These are phyloP conservation scores for Carassius gibelio DNA, from an alignment of 2,113 vertebrate genomes.

Conservation along the genomic window DNA sequence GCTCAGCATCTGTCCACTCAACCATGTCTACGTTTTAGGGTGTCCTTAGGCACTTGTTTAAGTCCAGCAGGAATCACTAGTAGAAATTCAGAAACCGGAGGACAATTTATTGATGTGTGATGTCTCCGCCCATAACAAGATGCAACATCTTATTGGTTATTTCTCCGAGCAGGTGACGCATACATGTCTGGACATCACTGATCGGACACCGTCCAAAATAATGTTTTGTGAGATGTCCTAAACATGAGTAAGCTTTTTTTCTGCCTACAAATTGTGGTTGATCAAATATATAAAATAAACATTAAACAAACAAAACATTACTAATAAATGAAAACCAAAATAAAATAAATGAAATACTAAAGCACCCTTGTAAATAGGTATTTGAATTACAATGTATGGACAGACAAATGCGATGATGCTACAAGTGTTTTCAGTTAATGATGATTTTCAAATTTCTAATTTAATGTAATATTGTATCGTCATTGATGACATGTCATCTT, in stretches of 20 bases:
- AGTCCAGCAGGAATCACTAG: constrained; percentile 27
- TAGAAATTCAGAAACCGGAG: not conserved
- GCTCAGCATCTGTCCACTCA: constrained; percentile 70
- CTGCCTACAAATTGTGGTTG: not conserved
- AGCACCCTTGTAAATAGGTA: not conserved
- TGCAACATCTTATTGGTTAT: constrained; percentile 16
- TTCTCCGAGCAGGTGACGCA: not conserved
- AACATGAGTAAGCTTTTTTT: not conserved
- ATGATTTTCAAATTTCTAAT: not conserved
- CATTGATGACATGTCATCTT: too few relatives aligned
- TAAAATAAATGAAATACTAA: not conserved
- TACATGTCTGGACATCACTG: constrained; percentile 19
- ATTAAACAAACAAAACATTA: too few relatives aligned
- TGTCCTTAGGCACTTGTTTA: constrained; percentile 19
- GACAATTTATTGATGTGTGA: constrained; percentile 46
- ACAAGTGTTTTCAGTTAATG: not conserved
- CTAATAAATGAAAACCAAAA: too few relatives aligned
- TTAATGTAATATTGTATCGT: not conserved
- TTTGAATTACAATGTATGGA: not conserved
- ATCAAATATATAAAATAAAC: not conserved
- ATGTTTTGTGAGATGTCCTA: not conserved
- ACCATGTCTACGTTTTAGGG: constrained; percentile 64
- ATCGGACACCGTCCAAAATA: not conserved
- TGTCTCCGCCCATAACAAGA: constrained; percentile 37
- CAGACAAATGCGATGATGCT: not conserved